These are phyloP conservation scores for Agelaius tricolor DNA, from an alignment of 2,113 vertebrate species.

Conservation along the genomic window DNA sequence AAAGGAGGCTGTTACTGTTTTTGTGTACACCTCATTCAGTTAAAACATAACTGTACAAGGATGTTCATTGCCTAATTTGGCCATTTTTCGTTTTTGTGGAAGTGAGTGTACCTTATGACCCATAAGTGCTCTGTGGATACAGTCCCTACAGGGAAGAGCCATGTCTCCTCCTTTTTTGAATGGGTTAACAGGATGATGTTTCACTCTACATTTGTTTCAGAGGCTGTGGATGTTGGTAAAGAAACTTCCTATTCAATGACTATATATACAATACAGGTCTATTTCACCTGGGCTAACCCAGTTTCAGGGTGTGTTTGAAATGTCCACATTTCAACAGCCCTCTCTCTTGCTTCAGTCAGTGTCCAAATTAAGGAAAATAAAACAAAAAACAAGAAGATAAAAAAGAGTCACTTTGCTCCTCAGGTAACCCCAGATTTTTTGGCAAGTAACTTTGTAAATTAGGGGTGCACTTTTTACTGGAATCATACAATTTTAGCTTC, in stretches of 20 bases:
- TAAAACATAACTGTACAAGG: background rate
- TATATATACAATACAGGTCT: background rate
- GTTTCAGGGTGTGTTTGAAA: background rate
- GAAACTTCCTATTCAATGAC: background rate
- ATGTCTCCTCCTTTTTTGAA: background rate
- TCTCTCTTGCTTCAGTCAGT: background rate
- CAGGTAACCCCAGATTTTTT: background rate
- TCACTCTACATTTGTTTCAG: background rate
- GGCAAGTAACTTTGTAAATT: background rate
- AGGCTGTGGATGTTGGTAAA: background rate
- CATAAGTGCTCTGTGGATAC: background rate
- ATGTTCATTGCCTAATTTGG: background rate
- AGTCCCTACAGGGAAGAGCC: background rate
- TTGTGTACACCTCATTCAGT: background rate
- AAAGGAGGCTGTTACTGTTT: background rate
- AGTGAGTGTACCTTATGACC: background rate
- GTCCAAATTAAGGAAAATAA: background rate
- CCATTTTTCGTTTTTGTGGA: background rate
- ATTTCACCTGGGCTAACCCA: background rate
- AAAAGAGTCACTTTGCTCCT: background rate
- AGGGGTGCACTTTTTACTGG: background rate
- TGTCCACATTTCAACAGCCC: background rate
- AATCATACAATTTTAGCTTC: background rate
- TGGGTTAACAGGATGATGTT: background rate
- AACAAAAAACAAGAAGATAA: background rate